These are phyloP conservation scores for Pocillopora grandis DNA, from an alignment of 92 coral and sea anemone genomes.

Conservation along the genomic window DNA sequence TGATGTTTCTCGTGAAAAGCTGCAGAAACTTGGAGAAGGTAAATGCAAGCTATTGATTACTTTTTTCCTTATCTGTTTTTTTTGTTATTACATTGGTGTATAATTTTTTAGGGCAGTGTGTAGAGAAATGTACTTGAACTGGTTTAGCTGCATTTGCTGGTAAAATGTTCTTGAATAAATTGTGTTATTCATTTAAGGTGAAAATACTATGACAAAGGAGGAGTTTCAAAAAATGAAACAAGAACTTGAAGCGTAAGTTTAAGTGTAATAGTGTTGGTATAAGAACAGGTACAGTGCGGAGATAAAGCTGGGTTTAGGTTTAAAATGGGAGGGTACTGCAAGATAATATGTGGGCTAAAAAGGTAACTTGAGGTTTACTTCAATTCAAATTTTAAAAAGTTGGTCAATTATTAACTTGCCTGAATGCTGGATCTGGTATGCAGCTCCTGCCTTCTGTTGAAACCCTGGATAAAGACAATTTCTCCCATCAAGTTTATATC, in stretches of 20 bases:
- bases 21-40: conserved; percentile 99
- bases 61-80: not conserved
- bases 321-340: too few species aligned
- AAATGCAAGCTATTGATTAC: not conserved
- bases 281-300: not conserved
- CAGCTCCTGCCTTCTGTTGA: too few species aligned
- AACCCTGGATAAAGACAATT: too few species aligned
- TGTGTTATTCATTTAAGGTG: conserved; percentile 61
- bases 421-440: too few species aligned
- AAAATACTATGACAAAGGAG: conserved; percentile 97
- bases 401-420: too few species aligned
- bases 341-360: too few species aligned
- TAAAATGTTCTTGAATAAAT: not conserved
- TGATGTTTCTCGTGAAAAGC: conserved; percentile 98
- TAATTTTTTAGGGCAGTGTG: not conserved
- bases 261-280: not conserved
- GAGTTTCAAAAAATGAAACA: conserved; percentile 98
- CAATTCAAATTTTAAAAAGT: too few species aligned
- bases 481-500: too few species aligned
- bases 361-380: too few species aligned
- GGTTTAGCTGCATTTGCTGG: too few species aligned
- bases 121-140: too few species aligned
- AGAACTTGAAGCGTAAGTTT: conserved; percentile 95
- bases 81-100: not conserved
- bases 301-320: not conserved